A percentile compares a stretch with the other conserved stretches of the same genome.
Evolutionary conservation across 1,140 invertebrate species (phyloP).

Genomic region (Magallana ariakensis): DNA sequence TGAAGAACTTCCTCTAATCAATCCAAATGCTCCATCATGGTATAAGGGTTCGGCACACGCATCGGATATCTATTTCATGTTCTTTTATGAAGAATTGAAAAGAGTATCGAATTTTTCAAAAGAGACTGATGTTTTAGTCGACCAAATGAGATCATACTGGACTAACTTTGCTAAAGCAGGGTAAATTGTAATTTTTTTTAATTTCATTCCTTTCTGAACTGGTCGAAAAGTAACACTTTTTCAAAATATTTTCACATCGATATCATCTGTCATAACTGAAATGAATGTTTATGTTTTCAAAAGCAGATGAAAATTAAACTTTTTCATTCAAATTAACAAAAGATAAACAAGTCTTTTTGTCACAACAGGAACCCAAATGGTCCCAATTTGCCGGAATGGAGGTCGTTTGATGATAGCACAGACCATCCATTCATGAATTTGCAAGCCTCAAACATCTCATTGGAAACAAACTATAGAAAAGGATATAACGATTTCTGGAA

Average conservation of each 20-base stretch:
- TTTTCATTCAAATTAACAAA: too few species aligned
- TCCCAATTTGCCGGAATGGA: background rate
- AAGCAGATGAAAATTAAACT: too few species aligned
- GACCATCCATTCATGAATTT: background rate
- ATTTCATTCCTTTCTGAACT: too few species aligned
- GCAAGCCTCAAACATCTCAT: background rate
- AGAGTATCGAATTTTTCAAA: background rate
- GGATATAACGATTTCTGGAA: background rate
- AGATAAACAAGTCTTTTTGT: too few species aligned
- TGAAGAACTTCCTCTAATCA: background rate
- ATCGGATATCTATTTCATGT: background rate
- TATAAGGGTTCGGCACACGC: slow-evolving; percentile 22
- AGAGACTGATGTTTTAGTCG: background rate
- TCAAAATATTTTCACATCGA: too few species aligned
- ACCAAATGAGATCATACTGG: slow-evolving; percentile 31
- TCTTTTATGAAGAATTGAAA: slow-evolving; percentile 3
- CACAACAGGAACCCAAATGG: background rate
- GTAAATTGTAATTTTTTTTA: slow-evolving; percentile 20
- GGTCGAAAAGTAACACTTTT: too few species aligned
- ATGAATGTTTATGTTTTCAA: too few species aligned
- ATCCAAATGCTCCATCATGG: background rate
- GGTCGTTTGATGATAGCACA: background rate
- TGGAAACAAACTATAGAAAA: background rate
- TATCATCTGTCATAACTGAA: too few species aligned
- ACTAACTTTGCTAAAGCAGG: slow-evolving; percentile 46